Conservation (phyloP, 2,113 vertebrate genomes). For the Ctenodactylus gundi region DNA sequence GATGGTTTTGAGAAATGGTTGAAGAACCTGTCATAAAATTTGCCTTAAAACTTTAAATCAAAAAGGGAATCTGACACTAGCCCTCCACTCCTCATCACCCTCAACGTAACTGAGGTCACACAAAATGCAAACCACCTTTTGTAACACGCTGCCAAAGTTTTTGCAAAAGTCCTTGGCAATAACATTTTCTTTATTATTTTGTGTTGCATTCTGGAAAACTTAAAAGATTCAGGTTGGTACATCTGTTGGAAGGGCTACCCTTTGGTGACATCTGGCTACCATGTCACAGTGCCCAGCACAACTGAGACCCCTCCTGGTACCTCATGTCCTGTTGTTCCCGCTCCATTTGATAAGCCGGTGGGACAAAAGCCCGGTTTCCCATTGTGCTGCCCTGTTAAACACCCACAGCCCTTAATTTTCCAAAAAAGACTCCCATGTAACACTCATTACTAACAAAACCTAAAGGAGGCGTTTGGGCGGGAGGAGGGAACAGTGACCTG, state of each 20-base stretch:
- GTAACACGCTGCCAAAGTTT: neutral
- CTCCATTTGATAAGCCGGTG: neutral
- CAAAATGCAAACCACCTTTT: neutral
- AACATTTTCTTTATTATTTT: neutral
- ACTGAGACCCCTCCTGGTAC: neutral
- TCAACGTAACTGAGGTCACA: neutral
- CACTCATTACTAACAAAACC: conserved; percentile 59
- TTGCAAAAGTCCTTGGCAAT: neutral
- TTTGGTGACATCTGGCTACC: neutral
- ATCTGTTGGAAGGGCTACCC: neutral
- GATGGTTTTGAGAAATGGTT: neutral
- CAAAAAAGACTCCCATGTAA: conserved; percentile 6
- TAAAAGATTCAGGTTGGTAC: neutral
- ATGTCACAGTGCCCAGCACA: conserved; percentile 51
- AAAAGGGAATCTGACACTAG: neutral
- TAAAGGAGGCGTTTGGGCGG: conserved; percentile 52
- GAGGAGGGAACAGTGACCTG: conserved; percentile 55
- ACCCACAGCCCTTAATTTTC: conserved; percentile 57
- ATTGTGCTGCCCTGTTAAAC: conserved; percentile 22
- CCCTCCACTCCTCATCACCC: rapidly evolving
- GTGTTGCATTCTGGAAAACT: neutral
- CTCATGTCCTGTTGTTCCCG: neutral
- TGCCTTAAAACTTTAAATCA: neutral
- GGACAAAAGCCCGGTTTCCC: neutral
- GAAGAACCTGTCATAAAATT: neutral